phyloP scores from a whole-genome alignment of 2,888 invertebrate genomes.

The Chesias legatella region DNA sequence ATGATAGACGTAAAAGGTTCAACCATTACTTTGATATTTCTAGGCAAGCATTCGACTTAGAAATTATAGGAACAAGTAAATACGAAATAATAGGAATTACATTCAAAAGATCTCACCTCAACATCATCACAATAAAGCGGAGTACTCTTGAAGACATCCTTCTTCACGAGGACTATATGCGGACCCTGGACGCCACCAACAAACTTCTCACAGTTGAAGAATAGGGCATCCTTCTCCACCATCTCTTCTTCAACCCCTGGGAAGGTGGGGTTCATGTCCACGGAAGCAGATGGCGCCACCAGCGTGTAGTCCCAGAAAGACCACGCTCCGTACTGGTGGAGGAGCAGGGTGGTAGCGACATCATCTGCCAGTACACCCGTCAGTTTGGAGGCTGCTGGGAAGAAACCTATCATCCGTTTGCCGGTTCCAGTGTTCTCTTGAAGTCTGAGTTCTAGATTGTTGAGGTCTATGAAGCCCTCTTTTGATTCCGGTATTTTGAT shows the following conservation, averaged over 20 bases:
- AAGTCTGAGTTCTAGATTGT: slow-evolving; percentile 86
- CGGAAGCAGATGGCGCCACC: slow-evolving; percentile 87
- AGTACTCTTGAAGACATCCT: slow-evolving; percentile 68
- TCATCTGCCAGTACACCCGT: slow-evolving; percentile 93
- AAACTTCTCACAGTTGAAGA: slow-evolving; percentile 94
- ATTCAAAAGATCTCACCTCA: slow-evolving; percentile 56
- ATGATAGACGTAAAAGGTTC: too few species aligned
- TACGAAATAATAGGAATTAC: too few species aligned
- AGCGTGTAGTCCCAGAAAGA: slow-evolving; percentile 95
- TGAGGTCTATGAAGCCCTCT: slow-evolving; percentile 89
- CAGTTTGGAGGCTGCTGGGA: slow-evolving; percentile 92
- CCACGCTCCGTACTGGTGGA: slow-evolving; percentile 90
- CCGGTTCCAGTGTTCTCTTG: slow-evolving; percentile 82
- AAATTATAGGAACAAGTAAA: too few species aligned
- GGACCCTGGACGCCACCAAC: slow-evolving; percentile 94
- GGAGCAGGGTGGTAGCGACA: slow-evolving; percentile 87
- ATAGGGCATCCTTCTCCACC: slow-evolving; percentile 92
- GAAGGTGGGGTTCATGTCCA: slow-evolving; percentile 91
- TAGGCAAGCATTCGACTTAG: too few species aligned
- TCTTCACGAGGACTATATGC: slow-evolving; percentile 80
- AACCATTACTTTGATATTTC: too few species aligned
- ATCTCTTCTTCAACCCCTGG: slow-evolving; percentile 85
- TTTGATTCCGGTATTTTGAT: slow-evolving; percentile 88
- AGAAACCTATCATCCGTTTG: slow-evolving; percentile 89
- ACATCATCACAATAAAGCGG: slow-evolving; percentile 61